phyloP scores from a whole-genome alignment of 2,113 vertebrate species.

The Fulmarus glacialis region DNA sequence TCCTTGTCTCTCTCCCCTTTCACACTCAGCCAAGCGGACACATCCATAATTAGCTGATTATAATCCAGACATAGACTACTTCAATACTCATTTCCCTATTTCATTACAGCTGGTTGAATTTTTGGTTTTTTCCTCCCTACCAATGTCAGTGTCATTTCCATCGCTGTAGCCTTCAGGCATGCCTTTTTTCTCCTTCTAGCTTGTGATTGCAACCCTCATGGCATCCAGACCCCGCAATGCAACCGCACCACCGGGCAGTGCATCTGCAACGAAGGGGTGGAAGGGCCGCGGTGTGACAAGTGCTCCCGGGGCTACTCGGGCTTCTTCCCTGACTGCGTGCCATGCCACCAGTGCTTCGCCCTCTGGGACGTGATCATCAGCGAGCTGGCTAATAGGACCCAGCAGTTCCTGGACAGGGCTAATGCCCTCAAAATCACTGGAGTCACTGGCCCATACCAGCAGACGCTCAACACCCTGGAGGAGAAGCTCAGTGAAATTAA shows the following conservation, averaged over 20 bases:
- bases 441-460: conserved; percentile 86
- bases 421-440: conserved; percentile 88
- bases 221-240: conserved; percentile 86
- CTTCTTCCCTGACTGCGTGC: conserved; percentile 86
- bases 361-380: conserved; percentile 88
- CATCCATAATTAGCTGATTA: background rate
- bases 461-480: conserved; percentile 83
- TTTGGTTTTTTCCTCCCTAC: background rate
- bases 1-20: background rate
- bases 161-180: background rate
- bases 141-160: background rate
- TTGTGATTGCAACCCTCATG: conserved; percentile 90
- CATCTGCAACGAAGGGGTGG: conserved; percentile 86
- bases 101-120: background rate
- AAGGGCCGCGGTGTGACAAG: conserved; percentile 84
- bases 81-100: background rate
- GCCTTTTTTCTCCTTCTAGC: conserved; percentile 73
- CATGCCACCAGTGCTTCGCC: conserved; percentile 93
- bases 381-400: conserved; percentile 89
- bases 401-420: conserved; percentile 87
- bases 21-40: background rate
- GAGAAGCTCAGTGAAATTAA: conserved; percentile 82
- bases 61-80: background rate
- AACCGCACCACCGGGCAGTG: conserved; percentile 86
- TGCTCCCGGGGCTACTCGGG: conserved; percentile 92